phyloP scores from a whole-genome alignment of 1,140 invertebrate genomes.

The Drosophila sproati region DNA sequence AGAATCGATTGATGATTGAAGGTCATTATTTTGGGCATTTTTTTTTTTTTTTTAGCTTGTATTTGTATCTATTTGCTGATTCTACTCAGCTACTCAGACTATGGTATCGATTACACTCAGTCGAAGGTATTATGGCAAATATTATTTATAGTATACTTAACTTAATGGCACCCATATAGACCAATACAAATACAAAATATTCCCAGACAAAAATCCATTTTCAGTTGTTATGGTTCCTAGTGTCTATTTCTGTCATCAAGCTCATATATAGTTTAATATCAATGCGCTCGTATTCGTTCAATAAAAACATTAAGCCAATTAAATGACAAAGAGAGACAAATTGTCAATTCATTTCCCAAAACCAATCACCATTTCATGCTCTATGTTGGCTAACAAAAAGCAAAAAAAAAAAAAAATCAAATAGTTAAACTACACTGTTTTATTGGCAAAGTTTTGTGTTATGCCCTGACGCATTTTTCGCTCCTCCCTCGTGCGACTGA shows the following conservation, averaged over 20 bases:
- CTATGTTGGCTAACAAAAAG: slow-evolving; percentile 4
- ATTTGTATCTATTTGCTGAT: too few species aligned
- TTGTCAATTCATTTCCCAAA: slow-evolving; percentile 28
- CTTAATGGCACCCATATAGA: too few species aligned
- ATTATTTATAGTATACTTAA: too few species aligned
- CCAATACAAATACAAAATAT: background rate
- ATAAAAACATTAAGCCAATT: slow-evolving; percentile 69
- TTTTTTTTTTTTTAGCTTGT: too few species aligned
- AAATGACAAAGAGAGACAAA: slow-evolving; percentile 62
- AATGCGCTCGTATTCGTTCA: background rate
- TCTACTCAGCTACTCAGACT: too few species aligned
- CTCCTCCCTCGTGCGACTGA: slow-evolving; percentile 26
- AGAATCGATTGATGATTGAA: too few species aligned
- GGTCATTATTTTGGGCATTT: too few species aligned
- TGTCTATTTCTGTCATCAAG: background rate
- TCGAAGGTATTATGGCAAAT: too few species aligned
- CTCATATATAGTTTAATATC: slow-evolving; percentile 24
- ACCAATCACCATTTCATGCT: slow-evolving; percentile 22
- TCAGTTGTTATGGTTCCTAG: background rate
- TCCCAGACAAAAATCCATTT: background rate
- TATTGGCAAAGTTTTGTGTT: slow-evolving; percentile 69
- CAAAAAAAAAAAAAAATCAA: slow-evolving; percentile 1
- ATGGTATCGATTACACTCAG: too few species aligned
- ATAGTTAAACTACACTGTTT: slow-evolving; percentile 57
- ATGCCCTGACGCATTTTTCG: background rate